Percentiles rank a stretch among this genome's conserved stretches.
Conservation (phyloP, 2,113 vertebrate genomes). For the Orientallactaga bullata region DNA sequence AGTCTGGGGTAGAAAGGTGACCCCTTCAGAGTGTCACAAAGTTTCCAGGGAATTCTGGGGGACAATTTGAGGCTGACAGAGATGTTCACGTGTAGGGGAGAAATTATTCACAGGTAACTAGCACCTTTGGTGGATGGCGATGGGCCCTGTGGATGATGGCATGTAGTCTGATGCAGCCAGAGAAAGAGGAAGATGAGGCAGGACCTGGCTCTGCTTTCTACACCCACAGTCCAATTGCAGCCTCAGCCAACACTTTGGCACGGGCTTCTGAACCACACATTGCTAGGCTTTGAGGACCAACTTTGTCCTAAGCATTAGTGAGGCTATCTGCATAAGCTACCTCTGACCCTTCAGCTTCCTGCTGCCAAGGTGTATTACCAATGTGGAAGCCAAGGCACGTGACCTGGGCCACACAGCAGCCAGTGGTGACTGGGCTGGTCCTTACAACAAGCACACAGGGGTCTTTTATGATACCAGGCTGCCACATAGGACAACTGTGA, state of each 20-base stretch:
- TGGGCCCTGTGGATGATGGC: not conserved
- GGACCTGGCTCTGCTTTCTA: not conserved
- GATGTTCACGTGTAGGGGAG: not conserved
- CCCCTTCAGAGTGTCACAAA: not conserved
- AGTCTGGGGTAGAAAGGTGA: not conserved
- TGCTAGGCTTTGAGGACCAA: not conserved
- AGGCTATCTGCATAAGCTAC: not conserved
- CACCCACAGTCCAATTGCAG: not conserved
- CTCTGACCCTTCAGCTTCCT: not conserved
- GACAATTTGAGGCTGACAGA: not conserved
- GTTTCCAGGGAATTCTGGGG: conserved; percentile 42
- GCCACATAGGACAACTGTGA: not conserved
- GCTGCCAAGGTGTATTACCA: not conserved
- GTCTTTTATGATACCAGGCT: not conserved
- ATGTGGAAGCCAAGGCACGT: not conserved
- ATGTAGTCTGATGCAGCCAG: not conserved
- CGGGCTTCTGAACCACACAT: not conserved
- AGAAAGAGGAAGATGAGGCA: not conserved
- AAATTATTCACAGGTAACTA: not conserved
- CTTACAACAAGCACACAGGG: not conserved
- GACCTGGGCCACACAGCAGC: not conserved
- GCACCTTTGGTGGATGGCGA: not conserved
- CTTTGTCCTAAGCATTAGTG: not conserved
- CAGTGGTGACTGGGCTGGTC: not conserved
- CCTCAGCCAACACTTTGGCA: not conserved